These are phyloP conservation scores for Pangasius djambal DNA, from an alignment of 2,797 vertebrate species.

Conservation along the genomic window DNA sequence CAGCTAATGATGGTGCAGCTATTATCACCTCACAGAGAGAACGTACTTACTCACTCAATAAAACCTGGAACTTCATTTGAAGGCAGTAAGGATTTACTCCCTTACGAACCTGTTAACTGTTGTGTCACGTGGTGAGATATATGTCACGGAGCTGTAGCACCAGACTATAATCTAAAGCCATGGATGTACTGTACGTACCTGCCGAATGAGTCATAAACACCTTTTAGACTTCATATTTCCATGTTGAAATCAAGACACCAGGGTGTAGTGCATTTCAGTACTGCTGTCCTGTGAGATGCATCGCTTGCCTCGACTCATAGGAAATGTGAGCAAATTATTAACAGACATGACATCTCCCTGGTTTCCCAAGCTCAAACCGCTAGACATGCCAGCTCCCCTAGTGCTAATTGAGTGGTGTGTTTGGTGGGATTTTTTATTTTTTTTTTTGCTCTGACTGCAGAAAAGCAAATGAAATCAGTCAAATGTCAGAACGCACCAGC, in stretches of 20 bases:
- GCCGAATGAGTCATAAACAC: background rate
- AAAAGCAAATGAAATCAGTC: background rate
- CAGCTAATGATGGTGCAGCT: slow-evolving; percentile 38
- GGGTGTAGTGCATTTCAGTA: background rate
- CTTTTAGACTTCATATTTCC: slow-evolving; percentile 25
- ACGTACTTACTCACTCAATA: slow-evolving; percentile 47
- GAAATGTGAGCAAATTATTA: slow-evolving; percentile 5
- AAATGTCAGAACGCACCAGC: background rate
- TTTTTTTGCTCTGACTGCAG: background rate
- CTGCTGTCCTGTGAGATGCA: background rate
- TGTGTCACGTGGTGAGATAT: slow-evolving; percentile 37
- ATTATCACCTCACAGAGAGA: slow-evolving; percentile 53
- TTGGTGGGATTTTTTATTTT: background rate
- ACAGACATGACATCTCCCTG: background rate
- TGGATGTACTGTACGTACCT: slow-evolving; percentile 18
- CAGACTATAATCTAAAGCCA: slow-evolving; percentile 40
- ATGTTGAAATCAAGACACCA: background rate
- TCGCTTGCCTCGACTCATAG: background rate
- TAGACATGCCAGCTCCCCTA: background rate
- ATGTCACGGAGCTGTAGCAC: slow-evolving; percentile 31
- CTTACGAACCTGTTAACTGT: slow-evolving; percentile 36
- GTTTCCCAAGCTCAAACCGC: background rate
- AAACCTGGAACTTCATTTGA: slow-evolving; percentile 39
- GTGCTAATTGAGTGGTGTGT: background rate
- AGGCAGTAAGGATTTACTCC: slow-evolving; percentile 30